Evolutionary conservation across 2,888 invertebrate species (phyloP), one percentile per base, ranked within the genome.

Genomic region (Odontocerum albicorne): DNA sequence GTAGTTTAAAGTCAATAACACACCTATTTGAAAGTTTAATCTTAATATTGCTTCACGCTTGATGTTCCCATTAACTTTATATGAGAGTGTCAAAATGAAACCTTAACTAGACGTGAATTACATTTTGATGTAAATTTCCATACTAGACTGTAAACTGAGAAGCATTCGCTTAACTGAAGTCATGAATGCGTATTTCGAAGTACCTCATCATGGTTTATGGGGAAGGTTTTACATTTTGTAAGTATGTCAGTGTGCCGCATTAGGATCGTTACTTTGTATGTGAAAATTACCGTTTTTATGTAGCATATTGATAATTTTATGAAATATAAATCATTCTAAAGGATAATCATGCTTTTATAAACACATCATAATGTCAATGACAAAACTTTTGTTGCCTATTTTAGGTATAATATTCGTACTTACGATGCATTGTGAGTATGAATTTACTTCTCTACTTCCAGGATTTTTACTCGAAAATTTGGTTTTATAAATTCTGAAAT

Each of bases 121-220:
- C 51, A 51, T 51, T 51, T 43, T 51, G 51, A 51, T 51, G 51
- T 51, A 51, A 51, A 51, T 51, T 49, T 51, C 35, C 51, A 51
- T 51, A 51, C 13, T 20, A 35, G 13, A 22, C 22, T 21, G 42
- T 50, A 33, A 27, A 27, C 27, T 27, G 4, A 10, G 10, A 10
- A 10, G 27, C 27, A 10, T 27, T 27, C 10, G 10, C 27, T 7
- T 4, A 7, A 27, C 27, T 10, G 27, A 27, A 27, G 27, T 10
- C 27, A 10, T 7, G 6, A 27, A 27, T 10, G 27, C 27, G 27
- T 27, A 27, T 27, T n/a, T 10, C 27, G 10, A 27, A 27, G 27
- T 27, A 27, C 27, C 6, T 27, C 27, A 10, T 27, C 27, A 7
- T 27, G 27, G 6, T 27, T 27, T 27, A 27, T 27, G 27, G 27